Conservation (phyloP, 1,140 invertebrate genomes). For the Heliconius melpomene region DNA sequence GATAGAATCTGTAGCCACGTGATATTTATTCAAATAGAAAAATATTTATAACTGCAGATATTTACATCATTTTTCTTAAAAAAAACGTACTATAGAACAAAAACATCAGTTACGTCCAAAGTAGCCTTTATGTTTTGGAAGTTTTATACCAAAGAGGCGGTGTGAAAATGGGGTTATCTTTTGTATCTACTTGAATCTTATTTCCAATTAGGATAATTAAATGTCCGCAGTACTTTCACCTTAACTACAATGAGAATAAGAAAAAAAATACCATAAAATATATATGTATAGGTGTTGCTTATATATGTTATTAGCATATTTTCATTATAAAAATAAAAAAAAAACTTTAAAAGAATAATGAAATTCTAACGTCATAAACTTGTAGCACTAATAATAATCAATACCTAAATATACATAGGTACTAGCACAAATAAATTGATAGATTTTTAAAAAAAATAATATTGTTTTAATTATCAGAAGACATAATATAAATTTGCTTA, state of each 20-base stretch:
- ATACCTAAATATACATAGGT: no score
- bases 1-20: neutral
- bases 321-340: no score
- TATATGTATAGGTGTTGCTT: neutral
- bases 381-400: no score
- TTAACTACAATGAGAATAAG: neutral
- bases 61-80: neutral
- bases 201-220: slow-evolving; percentile 14
- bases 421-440: no score
- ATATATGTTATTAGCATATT: no score
- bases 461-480: no score
- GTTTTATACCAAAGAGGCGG: slow-evolving; percentile 8
- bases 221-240: slow-evolving; percentile 3
- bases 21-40: neutral
- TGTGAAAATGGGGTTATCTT: slow-evolving; percentile 13
- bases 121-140: neutral
- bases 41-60: neutral
- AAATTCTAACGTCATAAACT: no score
- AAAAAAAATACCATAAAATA: neutral
- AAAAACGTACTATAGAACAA: neutral
- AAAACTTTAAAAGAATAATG: no score
- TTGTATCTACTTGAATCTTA: slow-evolving; percentile 6
- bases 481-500: no score
- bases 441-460: no score
- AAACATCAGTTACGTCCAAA: slow-evolving; percentile 1